These are phyloP conservation scores for Numenius arquata DNA, from an alignment of 2,113 vertebrate species.

Conservation along the genomic window DNA sequence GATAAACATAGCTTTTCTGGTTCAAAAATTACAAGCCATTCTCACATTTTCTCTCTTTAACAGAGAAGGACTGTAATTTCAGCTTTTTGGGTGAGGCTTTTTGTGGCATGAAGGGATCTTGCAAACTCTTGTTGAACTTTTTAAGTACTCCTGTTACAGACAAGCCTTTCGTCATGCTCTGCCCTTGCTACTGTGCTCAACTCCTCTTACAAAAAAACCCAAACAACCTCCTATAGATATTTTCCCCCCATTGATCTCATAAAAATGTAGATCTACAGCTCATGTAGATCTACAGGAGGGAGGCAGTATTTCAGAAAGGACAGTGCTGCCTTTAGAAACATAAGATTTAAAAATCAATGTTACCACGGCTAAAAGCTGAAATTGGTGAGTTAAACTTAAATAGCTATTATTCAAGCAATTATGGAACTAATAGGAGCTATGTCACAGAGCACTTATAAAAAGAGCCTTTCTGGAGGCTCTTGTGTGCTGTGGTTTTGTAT, in stretches of 20 bases:
- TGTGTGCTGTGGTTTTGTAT: background rate
- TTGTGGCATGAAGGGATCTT: background rate
- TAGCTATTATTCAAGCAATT: background rate
- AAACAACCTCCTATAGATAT: background rate
- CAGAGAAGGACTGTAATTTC: background rate
- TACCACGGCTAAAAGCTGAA: background rate
- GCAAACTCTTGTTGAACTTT: constrained; percentile 24
- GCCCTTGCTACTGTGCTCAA: background rate
- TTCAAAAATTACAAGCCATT: constrained; percentile 31
- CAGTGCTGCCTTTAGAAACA: background rate
- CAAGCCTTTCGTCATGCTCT: background rate
- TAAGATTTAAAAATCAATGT: background rate
- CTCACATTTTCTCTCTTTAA: background rate
- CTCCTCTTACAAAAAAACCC: background rate
- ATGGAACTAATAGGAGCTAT: background rate
- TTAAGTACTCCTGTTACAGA: background rate
- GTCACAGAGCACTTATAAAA: background rate
- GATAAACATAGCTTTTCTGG: constrained; percentile 19
- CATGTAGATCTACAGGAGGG: background rate
- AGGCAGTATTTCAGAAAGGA: background rate
- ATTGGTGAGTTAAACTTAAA: background rate
- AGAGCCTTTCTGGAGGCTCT: background rate
- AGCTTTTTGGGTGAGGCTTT: constrained; percentile 3
- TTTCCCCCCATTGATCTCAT: background rate
- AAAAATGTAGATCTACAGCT: background rate